A percentile compares a stretch with the other conserved stretches of the same genome.
Evolutionary conservation across 2,888 invertebrate genomes (phyloP).

Genomic region (Arge pagana): DNA sequence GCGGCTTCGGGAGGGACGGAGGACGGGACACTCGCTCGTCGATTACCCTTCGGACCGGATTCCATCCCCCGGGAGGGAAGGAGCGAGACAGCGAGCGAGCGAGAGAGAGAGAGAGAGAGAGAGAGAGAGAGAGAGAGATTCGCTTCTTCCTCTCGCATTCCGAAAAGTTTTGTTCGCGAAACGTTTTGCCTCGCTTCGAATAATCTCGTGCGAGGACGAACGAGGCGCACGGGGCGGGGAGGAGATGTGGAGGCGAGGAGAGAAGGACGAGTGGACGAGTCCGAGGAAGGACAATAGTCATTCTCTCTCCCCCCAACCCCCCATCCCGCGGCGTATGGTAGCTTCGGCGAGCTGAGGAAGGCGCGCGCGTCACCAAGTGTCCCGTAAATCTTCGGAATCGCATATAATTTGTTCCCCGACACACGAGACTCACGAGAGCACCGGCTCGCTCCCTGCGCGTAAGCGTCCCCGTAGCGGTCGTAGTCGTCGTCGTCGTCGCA

Average conservation of each 20-base stretch:
- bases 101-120: slow-evolving; percentile 18
- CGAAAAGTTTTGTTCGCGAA: slow-evolving; percentile 11
- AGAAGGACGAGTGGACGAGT: slow-evolving; percentile 41
- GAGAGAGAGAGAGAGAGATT: slow-evolving; percentile 32
- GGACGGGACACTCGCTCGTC: slow-evolving; percentile 22
- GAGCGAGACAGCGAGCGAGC: slow-evolving; percentile 19
- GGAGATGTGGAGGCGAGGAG: slow-evolving; percentile 27
- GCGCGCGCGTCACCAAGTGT: slow-evolving; percentile 50
- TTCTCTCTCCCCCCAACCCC: no score
- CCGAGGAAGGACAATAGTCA: slow-evolving; percentile 57
- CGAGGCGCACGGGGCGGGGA: neutral
- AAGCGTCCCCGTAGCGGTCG: slow-evolving; percentile 29
- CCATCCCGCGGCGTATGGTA: no score
- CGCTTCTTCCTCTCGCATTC: no score
- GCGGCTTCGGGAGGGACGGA: slow-evolving; percentile 16
- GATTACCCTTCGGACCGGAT: neutral
- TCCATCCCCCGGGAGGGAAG: no score
- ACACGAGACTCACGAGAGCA: slow-evolving; percentile 1
- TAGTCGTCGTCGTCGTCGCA: neutral
- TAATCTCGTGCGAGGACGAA: neutral
- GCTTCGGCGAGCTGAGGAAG: no score
- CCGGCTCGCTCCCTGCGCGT: slow-evolving; percentile 8
- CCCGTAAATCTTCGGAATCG: slow-evolving; percentile 57
- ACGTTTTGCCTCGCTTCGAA: slow-evolving; percentile 3
- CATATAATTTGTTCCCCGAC: slow-evolving; percentile 53